Base-by-base conservation (phyloP, 2,113 vertebrate genomes). In the Thamnophis sirtalis region DNA sequence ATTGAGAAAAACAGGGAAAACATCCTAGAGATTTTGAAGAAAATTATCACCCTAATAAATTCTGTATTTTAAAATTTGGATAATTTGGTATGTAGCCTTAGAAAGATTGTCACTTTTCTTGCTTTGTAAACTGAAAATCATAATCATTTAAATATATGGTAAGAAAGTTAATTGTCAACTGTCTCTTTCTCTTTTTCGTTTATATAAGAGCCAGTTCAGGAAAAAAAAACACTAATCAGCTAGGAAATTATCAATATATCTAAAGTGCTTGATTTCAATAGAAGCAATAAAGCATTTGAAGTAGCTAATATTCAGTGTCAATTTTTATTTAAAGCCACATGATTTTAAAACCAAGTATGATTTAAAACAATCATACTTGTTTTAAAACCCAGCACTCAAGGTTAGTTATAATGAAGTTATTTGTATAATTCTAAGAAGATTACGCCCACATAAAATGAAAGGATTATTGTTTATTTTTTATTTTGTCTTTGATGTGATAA, bases 381-480 rank as follows among this genome's bases (percentile, higher is more conserved):
- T 53, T 94, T 89, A 94, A 95, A 96, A 93, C 94, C 89, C 60
- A 88, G 50, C 33, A 90, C 58, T 94, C 22, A 21, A 0, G 89
- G 28, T 89, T 96, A 94, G 28, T 89, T 96, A 94, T 95, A 55
- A 90, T 73, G 1, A 4, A 0, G 0, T 3, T 94, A 95, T 97
- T 96, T 96, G 88, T 94, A 89, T 94, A 85, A 80, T 95, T 92
- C 89, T 50, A 93, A 58, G n/a, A 89, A 94, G 94, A 96, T 96
- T 96, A 89, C 86, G 51, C 33, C 84, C 92, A 94, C 90, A 94
- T 96, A 94, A 95, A 96, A 94, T 95, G 95, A 96, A 93, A 91
- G 88, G 92, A 95, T 96, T 94, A 94, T 51, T 88, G 33, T 95
- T 94, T 91, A 87, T 91, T 95, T 96, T 92, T 55, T 94, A 93